phyloP scores from a whole-genome alignment of 92 coral and sea anemone species.

The Pocillopora meandrina region DNA sequence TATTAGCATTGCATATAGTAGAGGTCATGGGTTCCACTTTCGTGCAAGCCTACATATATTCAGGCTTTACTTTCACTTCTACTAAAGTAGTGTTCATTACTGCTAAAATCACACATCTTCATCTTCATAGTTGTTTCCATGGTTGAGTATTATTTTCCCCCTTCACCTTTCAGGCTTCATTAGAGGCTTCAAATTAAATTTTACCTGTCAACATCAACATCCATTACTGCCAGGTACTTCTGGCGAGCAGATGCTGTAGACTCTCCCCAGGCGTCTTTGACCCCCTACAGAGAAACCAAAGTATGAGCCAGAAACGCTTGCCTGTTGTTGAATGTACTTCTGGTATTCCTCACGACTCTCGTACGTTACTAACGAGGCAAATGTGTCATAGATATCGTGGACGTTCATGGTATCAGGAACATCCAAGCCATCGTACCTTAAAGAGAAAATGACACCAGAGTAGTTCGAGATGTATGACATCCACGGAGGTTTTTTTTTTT shows the following conservation, averaged over 20 bases:
- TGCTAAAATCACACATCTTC: too few relatives aligned
- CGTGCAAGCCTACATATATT: too few relatives aligned
- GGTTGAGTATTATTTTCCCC: too few relatives aligned
- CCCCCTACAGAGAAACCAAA: constrained; percentile 46
- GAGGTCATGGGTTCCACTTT: too few relatives aligned
- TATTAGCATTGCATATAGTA: too few relatives aligned
- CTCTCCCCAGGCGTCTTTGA: constrained; percentile 37
- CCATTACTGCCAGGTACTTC: constrained; percentile 40
- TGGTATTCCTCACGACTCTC: constrained; percentile 37
- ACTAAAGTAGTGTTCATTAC: too few relatives aligned
- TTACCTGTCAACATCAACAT: constrained; percentile 30
- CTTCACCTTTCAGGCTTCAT: too few relatives aligned
- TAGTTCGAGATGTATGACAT: too few relatives aligned
- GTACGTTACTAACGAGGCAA: not conserved
- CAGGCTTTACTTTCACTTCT: too few relatives aligned
- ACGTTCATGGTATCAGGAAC: constrained; percentile 56
- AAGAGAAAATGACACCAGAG: not conserved
- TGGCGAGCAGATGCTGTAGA: constrained; percentile 13
- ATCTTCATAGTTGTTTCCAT: too few relatives aligned
- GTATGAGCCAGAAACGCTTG: constrained; percentile 35
- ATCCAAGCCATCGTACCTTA: constrained; percentile 26
- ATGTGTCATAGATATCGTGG: constrained; percentile 40
- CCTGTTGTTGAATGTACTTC: constrained; percentile 23
- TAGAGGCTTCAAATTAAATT: not conserved
- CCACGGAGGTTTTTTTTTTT: not conserved